phyloP scores from a whole-genome alignment of 2,888 invertebrate genomes.

The Uloborus plumipes region DNA sequence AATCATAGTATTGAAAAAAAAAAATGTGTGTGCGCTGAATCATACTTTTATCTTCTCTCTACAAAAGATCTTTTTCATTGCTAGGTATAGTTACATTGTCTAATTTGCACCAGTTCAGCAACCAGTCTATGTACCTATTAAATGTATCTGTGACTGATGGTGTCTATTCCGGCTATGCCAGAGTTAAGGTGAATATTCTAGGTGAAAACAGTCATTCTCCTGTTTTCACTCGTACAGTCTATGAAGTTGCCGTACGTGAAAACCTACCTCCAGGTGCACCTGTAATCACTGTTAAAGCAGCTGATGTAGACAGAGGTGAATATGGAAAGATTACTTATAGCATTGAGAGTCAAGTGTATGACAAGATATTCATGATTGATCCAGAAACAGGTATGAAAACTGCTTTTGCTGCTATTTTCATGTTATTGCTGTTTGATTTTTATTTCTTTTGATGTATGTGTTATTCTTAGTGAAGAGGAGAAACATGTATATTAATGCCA shows the following conservation, averaged over 20 bases:
- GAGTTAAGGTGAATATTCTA: slow-evolving; percentile 70
- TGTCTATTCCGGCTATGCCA: slow-evolving; percentile 89
- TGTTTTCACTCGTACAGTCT: slow-evolving; percentile 81
- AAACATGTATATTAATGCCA: no score
- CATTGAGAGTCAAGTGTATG: slow-evolving; percentile 70
- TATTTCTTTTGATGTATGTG: no score
- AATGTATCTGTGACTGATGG: slow-evolving; percentile 97
- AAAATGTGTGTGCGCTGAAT: no score
- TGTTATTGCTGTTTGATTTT: no score
- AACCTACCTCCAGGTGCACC: slow-evolving; percentile 80
- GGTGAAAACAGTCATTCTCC: slow-evolving; percentile 83
- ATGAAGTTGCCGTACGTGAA: slow-evolving; percentile 85
- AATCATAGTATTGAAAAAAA: no score
- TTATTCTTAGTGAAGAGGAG: no score
- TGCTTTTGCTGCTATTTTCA: no score
- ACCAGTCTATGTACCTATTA: slow-evolving; percentile 78
- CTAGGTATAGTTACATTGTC: slow-evolving; percentile 79
- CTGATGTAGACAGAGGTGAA: slow-evolving; percentile 85
- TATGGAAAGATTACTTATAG: slow-evolving; percentile 77
- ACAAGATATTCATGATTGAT: slow-evolving; percentile 72
- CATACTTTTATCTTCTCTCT: no score
- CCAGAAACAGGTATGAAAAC: slow-evolving; percentile 72
- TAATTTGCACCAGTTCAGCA: slow-evolving; percentile 82
- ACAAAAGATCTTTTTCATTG: slow-evolving; percentile 58
- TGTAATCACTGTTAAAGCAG: slow-evolving; percentile 84